Conservation (phyloP, 2,888 invertebrate species). For the Stictocephala bisonia region DNA sequence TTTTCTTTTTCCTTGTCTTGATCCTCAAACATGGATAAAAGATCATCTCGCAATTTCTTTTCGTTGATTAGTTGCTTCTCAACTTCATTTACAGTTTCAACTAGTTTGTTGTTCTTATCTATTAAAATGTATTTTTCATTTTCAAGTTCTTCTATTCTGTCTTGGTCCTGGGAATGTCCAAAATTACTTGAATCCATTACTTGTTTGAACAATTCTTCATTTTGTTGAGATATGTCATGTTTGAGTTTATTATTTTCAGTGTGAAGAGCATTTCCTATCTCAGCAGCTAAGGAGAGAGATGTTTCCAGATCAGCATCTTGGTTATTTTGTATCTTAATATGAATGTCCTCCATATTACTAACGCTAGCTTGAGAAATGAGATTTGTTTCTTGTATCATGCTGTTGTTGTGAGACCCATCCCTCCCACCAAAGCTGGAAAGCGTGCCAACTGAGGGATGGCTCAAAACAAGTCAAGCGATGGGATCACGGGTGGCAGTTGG, state of each 20-base stretch:
- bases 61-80: constrained; percentile 16
- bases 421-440: no score
- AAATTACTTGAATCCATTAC: neutral
- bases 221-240: neutral
- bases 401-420: no score
- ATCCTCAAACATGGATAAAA: neutral
- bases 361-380: neutral
- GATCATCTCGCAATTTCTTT: neutral
- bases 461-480: no score
- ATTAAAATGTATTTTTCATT: neutral
- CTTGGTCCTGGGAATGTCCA: neutral
- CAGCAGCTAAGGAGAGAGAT: neutral
- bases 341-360: neutral
- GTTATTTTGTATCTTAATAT: constrained; percentile 3
- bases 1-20: neutral
- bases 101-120: constrained; percentile 1
- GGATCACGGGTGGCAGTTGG: no score
- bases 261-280: neutral
- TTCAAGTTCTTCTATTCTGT: constrained; percentile 16
- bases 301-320: constrained; percentile 4
- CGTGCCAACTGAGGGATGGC: no score
- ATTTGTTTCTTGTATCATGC: neutral
- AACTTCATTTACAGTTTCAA: neutral
- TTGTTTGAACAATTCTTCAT: constrained; percentile 18
- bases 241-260: neutral